These are phyloP conservation scores for Trichoplax adhaerens DNA, from an alignment of 37 sponge, comb jelly and placozoan genomes.

Conservation along the genomic window DNA sequence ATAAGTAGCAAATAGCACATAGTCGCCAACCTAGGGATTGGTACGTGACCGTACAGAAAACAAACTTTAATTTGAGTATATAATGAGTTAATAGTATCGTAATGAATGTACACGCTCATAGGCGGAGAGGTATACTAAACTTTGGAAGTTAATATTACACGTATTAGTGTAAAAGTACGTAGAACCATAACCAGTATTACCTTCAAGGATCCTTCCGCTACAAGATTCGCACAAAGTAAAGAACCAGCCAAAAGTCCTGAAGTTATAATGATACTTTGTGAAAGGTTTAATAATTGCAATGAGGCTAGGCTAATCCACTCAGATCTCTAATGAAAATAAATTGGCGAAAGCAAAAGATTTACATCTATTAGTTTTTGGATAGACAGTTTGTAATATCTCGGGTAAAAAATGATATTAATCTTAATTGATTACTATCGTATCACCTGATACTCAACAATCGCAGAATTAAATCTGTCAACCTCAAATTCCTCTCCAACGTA, in stretches of 20 bases:
- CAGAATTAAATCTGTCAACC: conserved; percentile 51
- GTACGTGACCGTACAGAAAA: background rate
- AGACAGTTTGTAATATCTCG: too few species aligned
- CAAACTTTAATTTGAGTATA: background rate
- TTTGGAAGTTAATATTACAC: too few species aligned
- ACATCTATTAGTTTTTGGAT: too few species aligned
- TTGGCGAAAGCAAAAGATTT: conserved; percentile 1
- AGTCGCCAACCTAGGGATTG: conserved; percentile 52
- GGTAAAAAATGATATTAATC: background rate
- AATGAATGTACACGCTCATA: too few species aligned
- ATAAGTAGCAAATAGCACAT: conserved; percentile 90
- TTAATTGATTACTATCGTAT: background rate
- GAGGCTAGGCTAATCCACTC: conserved; percentile 69
- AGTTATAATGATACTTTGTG: conserved; percentile 70
- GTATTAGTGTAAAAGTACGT: background rate
- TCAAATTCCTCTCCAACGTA: conserved; percentile 85
- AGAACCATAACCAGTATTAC: background rate
- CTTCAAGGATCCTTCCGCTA: conserved; percentile 47
- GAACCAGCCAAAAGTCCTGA: conserved; percentile 63
- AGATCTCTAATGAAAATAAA: conserved; percentile 16
- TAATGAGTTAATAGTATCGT: too few species aligned
- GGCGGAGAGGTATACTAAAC: too few species aligned
- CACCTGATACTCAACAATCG: conserved; percentile 7
- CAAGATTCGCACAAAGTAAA: conserved; percentile 76
- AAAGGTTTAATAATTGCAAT: conserved; percentile 49